Percentiles rank a stretch among this genome's conserved stretches.
phyloP scores from a whole-genome alignment of 2,797 vertebrate species.

The Somateria mollissima region DNA sequence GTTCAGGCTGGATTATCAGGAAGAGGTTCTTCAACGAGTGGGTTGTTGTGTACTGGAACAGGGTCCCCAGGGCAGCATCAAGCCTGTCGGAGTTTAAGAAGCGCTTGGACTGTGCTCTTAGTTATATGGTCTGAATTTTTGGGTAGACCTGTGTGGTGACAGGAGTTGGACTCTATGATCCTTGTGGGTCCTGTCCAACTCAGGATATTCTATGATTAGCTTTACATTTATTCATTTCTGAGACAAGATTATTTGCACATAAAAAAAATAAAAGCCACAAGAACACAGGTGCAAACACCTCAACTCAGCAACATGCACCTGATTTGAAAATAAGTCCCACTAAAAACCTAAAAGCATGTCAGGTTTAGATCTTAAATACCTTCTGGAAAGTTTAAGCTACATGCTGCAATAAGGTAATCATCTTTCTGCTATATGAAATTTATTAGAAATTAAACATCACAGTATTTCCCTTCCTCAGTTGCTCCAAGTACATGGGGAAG shows the following conservation, averaged over 20 bases:
- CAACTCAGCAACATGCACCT: neutral
- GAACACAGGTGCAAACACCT: neutral
- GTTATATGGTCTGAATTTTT: no score
- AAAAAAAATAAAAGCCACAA: neutral
- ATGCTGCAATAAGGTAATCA: neutral
- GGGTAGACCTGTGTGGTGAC: no score
- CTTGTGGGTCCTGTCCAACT: no score
- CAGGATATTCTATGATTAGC: neutral
- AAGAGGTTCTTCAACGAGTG: no score
- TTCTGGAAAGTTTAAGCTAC: neutral
- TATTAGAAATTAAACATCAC: neutral
- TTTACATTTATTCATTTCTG: slow-evolving; percentile 16
- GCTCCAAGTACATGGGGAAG: rapidly evolving
- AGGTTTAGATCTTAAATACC: neutral
- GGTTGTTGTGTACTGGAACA: no score
- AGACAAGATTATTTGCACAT: neutral
- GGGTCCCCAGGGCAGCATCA: no score
- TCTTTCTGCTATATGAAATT: neutral
- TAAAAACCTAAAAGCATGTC: neutral
- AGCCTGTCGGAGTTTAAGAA: no score
- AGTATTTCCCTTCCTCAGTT: neutral
- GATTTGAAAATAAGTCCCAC: neutral
- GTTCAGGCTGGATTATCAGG: no score
- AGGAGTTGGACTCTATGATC: no score
- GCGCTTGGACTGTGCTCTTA: no score